These are phyloP conservation scores for Aegithalos caudatus DNA, from an alignment of 2,113 vertebrate species.

Conservation along the genomic window DNA sequence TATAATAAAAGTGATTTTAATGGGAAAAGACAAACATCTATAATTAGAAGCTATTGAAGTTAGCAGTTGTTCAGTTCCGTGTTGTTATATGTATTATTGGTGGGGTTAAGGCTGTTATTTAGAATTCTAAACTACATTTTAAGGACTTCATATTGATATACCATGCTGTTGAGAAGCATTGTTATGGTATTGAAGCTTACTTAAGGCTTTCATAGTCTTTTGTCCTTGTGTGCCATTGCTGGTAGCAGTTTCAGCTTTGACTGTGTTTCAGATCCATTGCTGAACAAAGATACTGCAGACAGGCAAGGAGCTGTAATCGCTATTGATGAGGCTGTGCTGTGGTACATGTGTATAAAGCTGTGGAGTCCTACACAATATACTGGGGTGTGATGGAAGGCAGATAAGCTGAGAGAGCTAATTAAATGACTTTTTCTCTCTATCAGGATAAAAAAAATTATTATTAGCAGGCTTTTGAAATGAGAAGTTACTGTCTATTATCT, in stretches of 20 bases:
- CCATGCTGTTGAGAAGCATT: not conserved
- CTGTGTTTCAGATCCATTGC: not conserved
- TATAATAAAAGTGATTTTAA: not conserved
- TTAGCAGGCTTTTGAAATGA: not conserved
- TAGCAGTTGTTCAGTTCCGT: not conserved
- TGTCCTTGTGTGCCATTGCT: not conserved
- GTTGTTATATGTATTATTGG: not conserved
- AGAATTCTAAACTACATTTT: not conserved
- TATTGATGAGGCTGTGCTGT: not conserved
- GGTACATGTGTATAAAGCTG: not conserved
- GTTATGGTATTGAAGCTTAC: not conserved
- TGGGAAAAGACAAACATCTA: not conserved
- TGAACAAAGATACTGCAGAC: not conserved
- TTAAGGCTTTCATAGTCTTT: constrained; percentile 13
- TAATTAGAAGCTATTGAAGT: not conserved
- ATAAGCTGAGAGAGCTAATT: constrained; percentile 19
- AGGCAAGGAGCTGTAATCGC: not conserved
- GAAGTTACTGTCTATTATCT: not conserved
- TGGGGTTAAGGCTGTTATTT: not conserved
- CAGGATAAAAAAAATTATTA: not conserved
- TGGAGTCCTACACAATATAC: not conserved
- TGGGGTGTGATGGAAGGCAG: not conserved
- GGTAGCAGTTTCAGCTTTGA: not conserved
- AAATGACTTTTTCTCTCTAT: not conserved
- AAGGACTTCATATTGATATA: not conserved